phyloP scores from a whole-genome alignment of 2,797 vertebrate species.

The Hafferia zeledoni region DNA sequence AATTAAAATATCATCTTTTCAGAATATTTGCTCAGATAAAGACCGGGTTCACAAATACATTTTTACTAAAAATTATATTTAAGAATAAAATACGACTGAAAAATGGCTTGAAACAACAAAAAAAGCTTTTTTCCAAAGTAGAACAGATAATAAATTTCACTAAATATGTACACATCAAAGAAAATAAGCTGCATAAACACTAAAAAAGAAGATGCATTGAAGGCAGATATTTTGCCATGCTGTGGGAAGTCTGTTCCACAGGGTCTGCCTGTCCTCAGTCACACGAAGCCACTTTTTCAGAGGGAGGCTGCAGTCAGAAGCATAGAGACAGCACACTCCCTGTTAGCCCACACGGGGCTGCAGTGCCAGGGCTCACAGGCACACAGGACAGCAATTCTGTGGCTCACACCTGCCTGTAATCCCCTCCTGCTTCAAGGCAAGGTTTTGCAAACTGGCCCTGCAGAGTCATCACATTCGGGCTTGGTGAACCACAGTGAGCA shows the following conservation, averaged over 20 bases:
- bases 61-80: neutral
- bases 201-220: neutral
- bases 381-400: neutral
- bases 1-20: neutral
- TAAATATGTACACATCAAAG: neutral
- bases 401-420: neutral
- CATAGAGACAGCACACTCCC: rapidly evolving
- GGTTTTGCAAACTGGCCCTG: neutral
- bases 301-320: neutral
- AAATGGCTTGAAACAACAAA: neutral
- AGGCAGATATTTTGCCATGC: neutral
- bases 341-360: rapidly evolving
- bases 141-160: neutral
- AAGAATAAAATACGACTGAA: neutral
- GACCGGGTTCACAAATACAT: neutral
- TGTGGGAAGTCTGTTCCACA: neutral
- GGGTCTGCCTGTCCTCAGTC: neutral
- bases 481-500: neutral
- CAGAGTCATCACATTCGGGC: neutral
- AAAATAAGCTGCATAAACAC: neutral
- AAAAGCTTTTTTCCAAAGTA: neutral
- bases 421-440: rapidly evolving
- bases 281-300: rapidly evolving
- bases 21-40: neutral
- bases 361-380: neutral